A percentile compares a stretch with the other conserved stretches of the same genome.
Evolutionary conservation across 1,140 invertebrate species (phyloP).

Genomic region (Lasioglossum albipes): DNA sequence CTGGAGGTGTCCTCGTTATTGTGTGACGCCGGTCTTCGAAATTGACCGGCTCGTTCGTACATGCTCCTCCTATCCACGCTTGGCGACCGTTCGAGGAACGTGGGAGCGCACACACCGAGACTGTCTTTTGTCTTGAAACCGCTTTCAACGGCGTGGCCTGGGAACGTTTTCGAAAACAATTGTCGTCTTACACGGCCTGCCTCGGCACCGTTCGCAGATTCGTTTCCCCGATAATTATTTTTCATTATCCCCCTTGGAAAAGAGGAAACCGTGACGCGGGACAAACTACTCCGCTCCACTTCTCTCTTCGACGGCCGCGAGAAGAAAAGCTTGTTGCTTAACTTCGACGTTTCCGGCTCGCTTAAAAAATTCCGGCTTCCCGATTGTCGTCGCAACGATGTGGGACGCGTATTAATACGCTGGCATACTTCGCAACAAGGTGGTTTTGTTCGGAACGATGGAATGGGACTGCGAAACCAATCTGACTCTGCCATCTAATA

Average conservation of each 20-base stretch:
- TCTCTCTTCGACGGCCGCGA: neutral
- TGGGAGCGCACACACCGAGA: too few relatives aligned
- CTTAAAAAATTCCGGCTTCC: too few relatives aligned
- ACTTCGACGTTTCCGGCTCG: too few relatives aligned
- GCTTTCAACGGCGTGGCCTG: neutral
- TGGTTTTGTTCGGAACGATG: too few relatives aligned
- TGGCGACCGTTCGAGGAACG: neutral
- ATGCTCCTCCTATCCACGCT: neutral
- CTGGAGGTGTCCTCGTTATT: conserved; percentile 41
- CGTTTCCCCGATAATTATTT: conserved; percentile 17
- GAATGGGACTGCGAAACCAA: too few relatives aligned
- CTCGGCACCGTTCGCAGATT: neutral
- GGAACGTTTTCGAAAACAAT: conserved; percentile 23
- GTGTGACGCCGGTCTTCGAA: conserved; percentile 35
- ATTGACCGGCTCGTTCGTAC: neutral
- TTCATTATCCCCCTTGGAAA: conserved; percentile 2
- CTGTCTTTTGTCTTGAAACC: neutral
- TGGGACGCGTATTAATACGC: too few relatives aligned
- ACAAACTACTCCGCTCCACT: neutral
- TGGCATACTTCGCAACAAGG: too few relatives aligned
- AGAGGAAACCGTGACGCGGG: neutral
- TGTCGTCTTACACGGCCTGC: neutral
- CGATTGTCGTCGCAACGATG: too few relatives aligned
- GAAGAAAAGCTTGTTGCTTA: neutral
- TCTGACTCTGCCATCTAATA: too few relatives aligned